Evolutionary conservation across 2,797 vertebrate genomes (phyloP).

Genomic region (Chelmon rostratus): DNA sequence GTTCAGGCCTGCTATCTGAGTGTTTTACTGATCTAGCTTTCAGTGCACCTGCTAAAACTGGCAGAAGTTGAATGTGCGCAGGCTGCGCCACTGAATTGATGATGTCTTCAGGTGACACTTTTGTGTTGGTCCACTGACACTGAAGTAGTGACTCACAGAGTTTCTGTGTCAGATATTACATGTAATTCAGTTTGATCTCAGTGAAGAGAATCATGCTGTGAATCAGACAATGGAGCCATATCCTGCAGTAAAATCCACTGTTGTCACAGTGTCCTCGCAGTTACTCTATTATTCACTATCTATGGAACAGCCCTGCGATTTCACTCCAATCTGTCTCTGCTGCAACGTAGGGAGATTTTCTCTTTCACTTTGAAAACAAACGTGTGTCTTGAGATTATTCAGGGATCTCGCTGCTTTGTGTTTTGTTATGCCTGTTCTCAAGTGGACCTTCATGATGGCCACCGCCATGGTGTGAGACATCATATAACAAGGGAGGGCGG

Average conservation of each 20-base stretch:
- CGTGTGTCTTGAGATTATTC: neutral
- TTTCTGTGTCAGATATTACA: constrained; percentile 18
- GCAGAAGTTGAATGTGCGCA: neutral
- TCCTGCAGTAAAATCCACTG: constrained; percentile 21
- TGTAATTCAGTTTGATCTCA: constrained; percentile 23
- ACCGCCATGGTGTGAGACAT: neutral
- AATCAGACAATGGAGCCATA: constrained; percentile 15
- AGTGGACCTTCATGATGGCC: neutral
- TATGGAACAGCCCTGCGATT: neutral
- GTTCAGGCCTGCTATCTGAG: neutral
- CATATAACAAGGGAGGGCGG: neutral
- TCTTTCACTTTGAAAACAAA: too few relatives aligned
- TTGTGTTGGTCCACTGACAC: neutral
- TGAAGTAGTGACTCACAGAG: constrained; percentile 17
- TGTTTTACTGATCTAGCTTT: constrained; percentile 11
- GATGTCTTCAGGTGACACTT: constrained; percentile 8
- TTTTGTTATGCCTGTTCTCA: neutral
- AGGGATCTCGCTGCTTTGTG: neutral
- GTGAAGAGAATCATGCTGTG: neutral
- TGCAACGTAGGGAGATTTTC: too few relatives aligned
- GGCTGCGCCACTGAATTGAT: constrained; percentile 5
- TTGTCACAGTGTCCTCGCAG: constrained; percentile 5
- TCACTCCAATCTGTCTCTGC: constrained; percentile 1
- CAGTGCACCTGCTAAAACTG: constrained; percentile 18
- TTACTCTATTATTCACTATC: constrained; percentile 33